Conservation (phyloP, 2,113 vertebrate species). For the Thryonomys swinderianus region DNA sequence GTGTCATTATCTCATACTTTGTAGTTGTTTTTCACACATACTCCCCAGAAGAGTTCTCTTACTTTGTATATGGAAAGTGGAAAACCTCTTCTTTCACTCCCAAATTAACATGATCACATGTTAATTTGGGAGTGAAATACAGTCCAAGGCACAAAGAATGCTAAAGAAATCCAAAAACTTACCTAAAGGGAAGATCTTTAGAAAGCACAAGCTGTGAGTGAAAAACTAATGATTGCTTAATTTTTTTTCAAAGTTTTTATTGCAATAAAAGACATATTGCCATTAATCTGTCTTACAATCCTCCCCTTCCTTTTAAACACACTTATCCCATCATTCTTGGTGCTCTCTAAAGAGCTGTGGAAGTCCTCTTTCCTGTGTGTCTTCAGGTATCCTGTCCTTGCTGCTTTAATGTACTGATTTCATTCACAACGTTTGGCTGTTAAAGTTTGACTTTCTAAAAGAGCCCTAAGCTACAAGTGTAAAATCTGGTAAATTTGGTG, state of each 20-base stretch:
- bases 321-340: neutral
- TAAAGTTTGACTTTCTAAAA: neutral
- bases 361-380: neutral
- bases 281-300: neutral
- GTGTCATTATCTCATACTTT: neutral
- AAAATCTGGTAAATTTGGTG: neutral
- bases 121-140: no score
- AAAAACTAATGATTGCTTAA: neutral
- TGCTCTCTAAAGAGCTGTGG: neutral
- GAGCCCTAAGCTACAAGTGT: neutral
- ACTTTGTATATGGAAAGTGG: neutral
- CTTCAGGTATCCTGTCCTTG: neutral
- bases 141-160: neutral
- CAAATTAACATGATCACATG: neutral
- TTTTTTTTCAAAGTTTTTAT: neutral
- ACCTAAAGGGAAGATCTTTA: neutral
- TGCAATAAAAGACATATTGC: neutral
- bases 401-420: neutral
- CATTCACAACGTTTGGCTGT: neutral
- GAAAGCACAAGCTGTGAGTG: neutral
- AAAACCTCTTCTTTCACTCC: neutral
- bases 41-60: neutral
- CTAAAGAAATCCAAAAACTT: neutral
- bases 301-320: neutral
- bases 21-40: neutral